Evolutionary conservation across 2,888 invertebrate genomes (phyloP).

Genomic region (Entomobrya proxima): DNA sequence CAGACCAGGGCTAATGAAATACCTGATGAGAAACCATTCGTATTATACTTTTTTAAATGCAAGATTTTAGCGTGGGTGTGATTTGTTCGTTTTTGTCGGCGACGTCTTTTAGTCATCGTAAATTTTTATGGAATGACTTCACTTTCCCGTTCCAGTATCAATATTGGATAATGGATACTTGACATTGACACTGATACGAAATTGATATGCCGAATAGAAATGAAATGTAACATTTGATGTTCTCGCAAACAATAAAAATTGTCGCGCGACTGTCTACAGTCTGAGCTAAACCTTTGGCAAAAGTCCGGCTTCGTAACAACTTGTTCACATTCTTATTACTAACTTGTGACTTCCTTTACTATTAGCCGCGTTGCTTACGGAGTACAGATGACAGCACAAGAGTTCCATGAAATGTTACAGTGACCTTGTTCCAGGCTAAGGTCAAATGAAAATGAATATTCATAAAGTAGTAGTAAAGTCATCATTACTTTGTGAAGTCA

Average conservation of each 20-base stretch:
- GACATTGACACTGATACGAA: slow-evolving; percentile 5
- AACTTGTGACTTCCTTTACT: no score
- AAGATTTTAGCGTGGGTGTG: no score
- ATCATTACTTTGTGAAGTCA: no score
- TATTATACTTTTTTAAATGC: no score
- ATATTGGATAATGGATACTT: not conserved
- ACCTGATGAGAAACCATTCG: no score
- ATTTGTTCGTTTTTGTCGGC: no score
- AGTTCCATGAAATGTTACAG: not conserved
- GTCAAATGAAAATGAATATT: slow-evolving; percentile 23
- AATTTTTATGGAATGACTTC: not conserved
- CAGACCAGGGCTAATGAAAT: no score
- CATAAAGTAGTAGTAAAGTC: not conserved
- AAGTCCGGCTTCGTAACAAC: not conserved
- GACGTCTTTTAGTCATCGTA: no score
- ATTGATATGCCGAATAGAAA: not conserved
- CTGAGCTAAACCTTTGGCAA: no score
- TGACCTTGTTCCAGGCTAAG: slow-evolving; percentile 23
- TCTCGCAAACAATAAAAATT: not conserved
- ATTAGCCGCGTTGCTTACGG: no score
- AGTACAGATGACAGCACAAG: not conserved
- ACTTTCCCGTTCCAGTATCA: not conserved
- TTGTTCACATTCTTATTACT: no score
- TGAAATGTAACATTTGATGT: not conserved
- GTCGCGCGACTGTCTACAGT: no score